Percentiles rank a stretch among this genome's conserved stretches.
These are phyloP conservation scores for Archivesica marissinica DNA, from an alignment of 1,140 invertebrate species.

Conservation along the genomic window DNA sequence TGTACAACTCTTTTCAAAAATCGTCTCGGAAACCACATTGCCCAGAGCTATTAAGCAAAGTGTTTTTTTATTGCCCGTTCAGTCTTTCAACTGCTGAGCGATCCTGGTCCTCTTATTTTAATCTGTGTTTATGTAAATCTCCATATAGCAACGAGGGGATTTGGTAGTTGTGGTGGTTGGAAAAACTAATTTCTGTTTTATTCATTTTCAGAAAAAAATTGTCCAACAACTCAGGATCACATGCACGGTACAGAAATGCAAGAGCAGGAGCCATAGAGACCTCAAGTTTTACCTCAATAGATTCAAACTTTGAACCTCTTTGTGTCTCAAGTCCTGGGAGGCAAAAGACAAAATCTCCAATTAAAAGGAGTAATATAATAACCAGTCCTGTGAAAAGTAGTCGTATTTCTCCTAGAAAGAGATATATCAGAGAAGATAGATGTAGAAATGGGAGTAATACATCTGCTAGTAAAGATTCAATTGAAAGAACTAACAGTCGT, in stretches of 20 bases:
- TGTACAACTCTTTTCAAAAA: no score
- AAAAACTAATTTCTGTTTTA: not conserved
- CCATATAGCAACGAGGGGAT: not conserved
- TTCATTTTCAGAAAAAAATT: slow-evolving; percentile 30
- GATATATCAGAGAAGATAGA: not conserved
- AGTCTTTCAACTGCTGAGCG: no score
- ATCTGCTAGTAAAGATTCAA: not conserved
- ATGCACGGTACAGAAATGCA: not conserved
- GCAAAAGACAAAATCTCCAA: not conserved
- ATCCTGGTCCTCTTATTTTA: no score
- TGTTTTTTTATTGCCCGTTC: no score
- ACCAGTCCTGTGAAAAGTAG: not conserved
- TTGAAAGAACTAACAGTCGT: not conserved
- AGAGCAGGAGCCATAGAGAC: not conserved
- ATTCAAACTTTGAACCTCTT: slow-evolving; percentile 25
- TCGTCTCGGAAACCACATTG: no score
- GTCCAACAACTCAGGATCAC: not conserved
- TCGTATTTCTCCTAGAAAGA: not conserved
- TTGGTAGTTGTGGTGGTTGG: not conserved
- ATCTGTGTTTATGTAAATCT: not conserved
- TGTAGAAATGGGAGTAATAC: not conserved
- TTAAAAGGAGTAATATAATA: not conserved
- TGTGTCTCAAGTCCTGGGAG: slow-evolving; percentile 33
- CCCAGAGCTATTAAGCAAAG: no score
- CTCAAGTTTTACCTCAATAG: slow-evolving; percentile 19